Evolutionary conservation across 92 coral and sea anemone genomes (phyloP).

Genomic region (Porites cylindrica): DNA sequence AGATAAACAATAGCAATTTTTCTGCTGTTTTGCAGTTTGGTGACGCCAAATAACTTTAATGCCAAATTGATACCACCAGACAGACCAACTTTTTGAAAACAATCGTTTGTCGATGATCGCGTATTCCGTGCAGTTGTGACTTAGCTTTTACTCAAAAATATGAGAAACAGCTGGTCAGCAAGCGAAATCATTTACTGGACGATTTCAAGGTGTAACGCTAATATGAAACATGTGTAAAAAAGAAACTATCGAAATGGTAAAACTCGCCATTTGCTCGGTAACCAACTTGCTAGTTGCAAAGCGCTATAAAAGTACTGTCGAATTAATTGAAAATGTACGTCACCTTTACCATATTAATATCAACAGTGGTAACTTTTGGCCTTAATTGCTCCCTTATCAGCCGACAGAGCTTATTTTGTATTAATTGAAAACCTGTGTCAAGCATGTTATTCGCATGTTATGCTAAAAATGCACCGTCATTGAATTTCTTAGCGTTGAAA

Average conservation of each 20-base stretch:
- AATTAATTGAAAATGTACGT: slow-evolving; percentile 1
- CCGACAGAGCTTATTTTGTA: slow-evolving; percentile 27
- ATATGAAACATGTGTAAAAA: background rate
- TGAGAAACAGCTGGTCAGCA: background rate
- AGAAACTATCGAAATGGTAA: background rate
- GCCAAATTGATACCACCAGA: background rate
- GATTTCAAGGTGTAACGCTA: too few relatives aligned
- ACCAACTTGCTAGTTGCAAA: background rate
- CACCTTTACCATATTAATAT: slow-evolving; percentile 13
- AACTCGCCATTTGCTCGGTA: background rate
- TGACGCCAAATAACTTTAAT: background rate
- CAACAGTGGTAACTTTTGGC: slow-evolving; percentile 30
- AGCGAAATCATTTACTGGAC: background rate
- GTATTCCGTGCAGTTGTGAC: background rate
- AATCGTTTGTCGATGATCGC: background rate
- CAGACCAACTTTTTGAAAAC: background rate
- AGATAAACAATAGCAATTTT: slow-evolving; percentile 8
- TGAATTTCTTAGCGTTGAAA: background rate
- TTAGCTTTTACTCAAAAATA: background rate
- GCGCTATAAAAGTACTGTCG: background rate
- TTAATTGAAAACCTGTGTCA: slow-evolving; percentile 34
- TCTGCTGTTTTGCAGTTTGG: background rate
- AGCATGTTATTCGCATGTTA: background rate
- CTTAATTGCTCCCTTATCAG: slow-evolving; percentile 32
- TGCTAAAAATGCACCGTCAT: background rate